Evolutionary conservation across 2,888 invertebrate species (phyloP), one percentile per base, ranked within the genome.

Genomic region (Patella caerulea): DNA sequence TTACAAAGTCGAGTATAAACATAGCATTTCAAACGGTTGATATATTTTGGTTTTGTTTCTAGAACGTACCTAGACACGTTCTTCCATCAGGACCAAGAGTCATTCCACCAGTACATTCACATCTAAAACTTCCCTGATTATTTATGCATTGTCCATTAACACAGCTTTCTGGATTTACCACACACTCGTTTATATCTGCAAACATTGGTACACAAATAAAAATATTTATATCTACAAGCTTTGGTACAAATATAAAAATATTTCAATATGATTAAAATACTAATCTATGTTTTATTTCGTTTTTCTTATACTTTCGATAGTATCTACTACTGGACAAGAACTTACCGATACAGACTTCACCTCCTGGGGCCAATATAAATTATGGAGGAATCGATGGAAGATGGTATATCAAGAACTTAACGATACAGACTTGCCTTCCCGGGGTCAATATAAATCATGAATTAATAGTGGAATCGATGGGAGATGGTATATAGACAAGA

Each of bases 41-140:
- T 45, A 1, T 9, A 24, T 24, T 24, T 1, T 24, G 24, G 24
- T 24, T 24, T 24, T 24, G 24, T 14, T 29, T 15, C 5, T 19
- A 17, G 53, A 53, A 71, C 87, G 87, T 90, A 95, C 95, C 95
- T 83, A 95, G 92, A 89, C 96, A 96, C 34, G 95, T 94, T 87
- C 95, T 93, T 55, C 96, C 96, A 90, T 96, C 96, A 56, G 94
- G 94, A 75, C 95, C 95, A 2, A 96, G 94, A 93, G 95, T 95
- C 90, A 95, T 96, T 54, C 96, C 96, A 83, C 95, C 95, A 0
- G 95, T 96, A 90, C 96, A 97, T 78, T 95, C 93, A 89, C 96
- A 97, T 81, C 95, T 95, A 91, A 95, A 96, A 76, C 95, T 96
- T 74, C 96, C 96, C 5, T 95, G 95, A 12, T 95, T 95, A 91